Base-by-base conservation (phyloP, 2,797 vertebrate species). In the Sebastes miniatus region DNA sequence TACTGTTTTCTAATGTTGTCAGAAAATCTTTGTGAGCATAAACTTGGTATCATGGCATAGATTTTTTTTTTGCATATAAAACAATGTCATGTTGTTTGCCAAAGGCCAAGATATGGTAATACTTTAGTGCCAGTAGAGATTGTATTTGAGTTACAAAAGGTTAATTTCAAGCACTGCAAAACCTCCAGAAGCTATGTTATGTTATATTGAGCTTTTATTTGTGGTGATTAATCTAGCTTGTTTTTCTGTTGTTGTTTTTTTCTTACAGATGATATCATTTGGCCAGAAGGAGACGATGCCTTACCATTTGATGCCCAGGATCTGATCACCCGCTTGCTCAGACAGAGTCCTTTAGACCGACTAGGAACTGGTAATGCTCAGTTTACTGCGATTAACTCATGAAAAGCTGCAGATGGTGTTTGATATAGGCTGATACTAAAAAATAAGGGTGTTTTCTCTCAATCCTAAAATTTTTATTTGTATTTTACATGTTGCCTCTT, bases 271-370 rank as follows among this genome's bases (percentile, higher is more conserved):
- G 98, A 98, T 62, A 99, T 99, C 11, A 96, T 98, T 79, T 99
- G 98, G 98, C 98, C 98, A 0, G 97, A 98, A 54, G 98, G 97
- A 36, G 98, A 99, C 0, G 98, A 99, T 57, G 95, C 97, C 4
- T 95, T 99, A 59, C 98, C 98, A 0, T 62, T 91, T 0, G 98
- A 99, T 0, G 96, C 97, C 65, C 98, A 99, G 88, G 97, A 98
- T 86, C 90, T 99, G 86, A 99, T 99, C 91, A 98, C 92, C 0
- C 93, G 96, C 20, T 81, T 99, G 59, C 95, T 99, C 34, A 96
- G 96, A n/a, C 98, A 98, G 79, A 97, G 96, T 87, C 96, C 98
- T 0, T 92, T 98, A 22, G 98, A 99, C 65, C 96, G 98, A 24
- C 90, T 99, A 36, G 98, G 98, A 86, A 99, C 97, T 8, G 97